Evolutionary conservation across 2,797 vertebrate genomes (phyloP).

Genomic region (Trichosurus vulpecula): DNA sequence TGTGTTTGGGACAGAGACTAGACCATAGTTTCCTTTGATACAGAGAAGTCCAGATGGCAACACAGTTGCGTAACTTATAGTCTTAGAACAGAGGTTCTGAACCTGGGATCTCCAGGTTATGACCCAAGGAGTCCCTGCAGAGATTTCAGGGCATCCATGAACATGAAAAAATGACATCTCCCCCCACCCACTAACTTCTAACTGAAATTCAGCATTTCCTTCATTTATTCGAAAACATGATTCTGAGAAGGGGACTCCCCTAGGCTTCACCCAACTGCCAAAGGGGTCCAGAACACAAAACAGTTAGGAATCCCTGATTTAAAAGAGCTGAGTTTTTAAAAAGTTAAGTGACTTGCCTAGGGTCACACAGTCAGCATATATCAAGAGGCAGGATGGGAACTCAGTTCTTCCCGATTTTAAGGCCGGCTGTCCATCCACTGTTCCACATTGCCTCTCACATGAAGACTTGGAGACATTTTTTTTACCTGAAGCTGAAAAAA

Average conservation of each 20-base stretch:
- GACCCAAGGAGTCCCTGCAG: neutral
- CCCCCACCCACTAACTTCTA: neutral
- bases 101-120: neutral
- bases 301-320: neutral
- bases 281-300: neutral
- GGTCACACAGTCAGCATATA: neutral
- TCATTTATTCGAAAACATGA: neutral
- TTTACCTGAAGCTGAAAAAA: conserved; percentile 27
- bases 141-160: neutral
- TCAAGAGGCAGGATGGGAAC: neutral
- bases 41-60: neutral
- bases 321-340: neutral
- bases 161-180: neutral
- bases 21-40: neutral
- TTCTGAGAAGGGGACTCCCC: neutral
- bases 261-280: neutral
- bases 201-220: neutral
- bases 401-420: neutral
- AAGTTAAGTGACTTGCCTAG: neutral
- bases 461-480: conserved; percentile 8
- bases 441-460: neutral
- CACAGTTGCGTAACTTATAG: neutral
- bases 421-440: neutral
- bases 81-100: neutral
- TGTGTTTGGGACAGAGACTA: neutral